These are phyloP conservation scores for Notiomystis cincta DNA, from an alignment of 2,113 vertebrate species.

Conservation along the genomic window DNA sequence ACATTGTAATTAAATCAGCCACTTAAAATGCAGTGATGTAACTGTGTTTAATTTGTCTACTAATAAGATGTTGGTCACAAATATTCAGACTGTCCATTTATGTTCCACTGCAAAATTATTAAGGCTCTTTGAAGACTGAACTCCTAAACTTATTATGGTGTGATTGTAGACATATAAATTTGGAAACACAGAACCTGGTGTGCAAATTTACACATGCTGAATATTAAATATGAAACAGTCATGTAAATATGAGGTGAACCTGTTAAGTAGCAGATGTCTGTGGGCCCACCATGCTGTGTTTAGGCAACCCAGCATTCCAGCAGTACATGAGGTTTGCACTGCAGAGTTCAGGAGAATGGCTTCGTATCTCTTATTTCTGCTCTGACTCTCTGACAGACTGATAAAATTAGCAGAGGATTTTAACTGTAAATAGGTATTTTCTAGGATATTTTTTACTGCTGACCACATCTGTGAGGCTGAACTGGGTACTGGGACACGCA, in stretches of 20 bases:
- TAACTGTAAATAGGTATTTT: neutral
- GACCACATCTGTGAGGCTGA: neutral
- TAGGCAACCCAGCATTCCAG: neutral
- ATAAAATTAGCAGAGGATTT: neutral
- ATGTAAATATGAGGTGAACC: neutral
- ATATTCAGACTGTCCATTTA: neutral
- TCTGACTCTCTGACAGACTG: neutral
- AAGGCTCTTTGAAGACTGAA: neutral
- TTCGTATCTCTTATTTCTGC: neutral
- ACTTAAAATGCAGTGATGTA: neutral
- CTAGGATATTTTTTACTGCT: neutral
- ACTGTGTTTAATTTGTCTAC: neutral
- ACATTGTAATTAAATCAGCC: neutral
- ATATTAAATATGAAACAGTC: neutral
- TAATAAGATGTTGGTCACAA: neutral
- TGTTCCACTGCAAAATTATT: neutral
- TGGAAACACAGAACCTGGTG: neutral
- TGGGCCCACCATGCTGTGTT: rapidly evolving
- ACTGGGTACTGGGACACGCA: neutral
- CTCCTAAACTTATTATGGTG: neutral
- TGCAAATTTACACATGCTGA: neutral
- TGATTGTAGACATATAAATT: neutral
- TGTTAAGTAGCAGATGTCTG: neutral
- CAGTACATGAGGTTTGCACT: neutral
- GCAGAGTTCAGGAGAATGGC: neutral